A percentile compares a stretch with the other conserved stretches of the same genome.
Evolutionary conservation across 1,140 invertebrate genomes (phyloP).

Genomic region (Trichonephila clavipes): DNA sequence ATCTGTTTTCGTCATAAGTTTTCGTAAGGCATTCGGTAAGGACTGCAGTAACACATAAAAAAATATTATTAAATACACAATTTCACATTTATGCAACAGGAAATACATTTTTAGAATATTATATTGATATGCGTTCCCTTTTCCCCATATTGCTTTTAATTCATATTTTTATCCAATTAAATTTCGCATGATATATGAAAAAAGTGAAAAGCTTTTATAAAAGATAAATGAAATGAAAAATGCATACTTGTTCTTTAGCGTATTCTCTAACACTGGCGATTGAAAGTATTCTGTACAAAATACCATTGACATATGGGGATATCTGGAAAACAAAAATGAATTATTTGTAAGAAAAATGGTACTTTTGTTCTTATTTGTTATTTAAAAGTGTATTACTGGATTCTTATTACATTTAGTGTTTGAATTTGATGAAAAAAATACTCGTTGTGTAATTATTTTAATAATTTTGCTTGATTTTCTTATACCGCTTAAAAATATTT

Average conservation of each 20-base stretch:
- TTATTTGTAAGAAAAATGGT: neutral
- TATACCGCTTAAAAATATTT: too few species aligned
- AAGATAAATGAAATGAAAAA: neutral
- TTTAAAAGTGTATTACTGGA: too few species aligned
- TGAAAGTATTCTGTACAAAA: constrained; percentile 84
- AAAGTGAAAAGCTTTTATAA: neutral
- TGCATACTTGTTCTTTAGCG: constrained; percentile 81
- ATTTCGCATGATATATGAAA: neutral
- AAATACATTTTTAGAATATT: too few species aligned
- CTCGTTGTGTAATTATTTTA: too few species aligned
- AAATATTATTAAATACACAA: neutral
- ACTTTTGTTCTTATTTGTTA: too few species aligned
- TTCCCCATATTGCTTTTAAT: too few species aligned
- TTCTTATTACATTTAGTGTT: too few species aligned
- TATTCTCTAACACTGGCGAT: constrained; percentile 83
- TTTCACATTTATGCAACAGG: too few species aligned
- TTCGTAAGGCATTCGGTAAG: constrained; percentile 50
- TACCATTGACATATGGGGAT: constrained; percentile 84
- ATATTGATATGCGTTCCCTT: too few species aligned
- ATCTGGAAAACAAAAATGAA: constrained; percentile 80
- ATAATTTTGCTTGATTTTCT: too few species aligned
- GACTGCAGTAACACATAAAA: constrained; percentile 1
- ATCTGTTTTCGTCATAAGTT: constrained; percentile 52
- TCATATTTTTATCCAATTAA: neutral
- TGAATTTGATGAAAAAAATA: too few species aligned